Evolutionary conservation across 1,140 invertebrate genomes (phyloP), one percentile per base, ranked within the genome.

Genomic region (Drosophila grimshawi): DNA sequence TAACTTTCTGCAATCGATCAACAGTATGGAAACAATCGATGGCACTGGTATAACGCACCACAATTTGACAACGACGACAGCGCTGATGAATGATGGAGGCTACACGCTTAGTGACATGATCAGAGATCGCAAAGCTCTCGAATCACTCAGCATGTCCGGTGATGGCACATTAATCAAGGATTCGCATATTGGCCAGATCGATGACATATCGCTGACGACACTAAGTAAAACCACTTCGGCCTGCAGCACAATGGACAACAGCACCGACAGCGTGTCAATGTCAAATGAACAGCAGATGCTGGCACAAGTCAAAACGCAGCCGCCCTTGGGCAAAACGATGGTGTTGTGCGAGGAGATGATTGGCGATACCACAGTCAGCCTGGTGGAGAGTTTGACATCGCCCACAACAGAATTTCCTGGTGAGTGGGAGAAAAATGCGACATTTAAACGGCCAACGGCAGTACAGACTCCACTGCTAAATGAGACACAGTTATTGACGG

Each of bases 241-340:
- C 37, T 91, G 78, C 63, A 92, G 91, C 61, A 92, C 90, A 7
- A 92, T 92, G 91, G 85, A 92, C 33, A 92, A 92, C 61, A 92
- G 91, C 48, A 91, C 90, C 0, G 91, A 92, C n/a, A 92, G 91
- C 53, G 82, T 88, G 63, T 90, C 77, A 11, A 78, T 56, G 19
- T 67, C 79, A 6, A 53, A 76, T 43, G 69, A 73, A 8, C 64
- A 7, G 10, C 10, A 46, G 29, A 7, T 10, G 11, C 53, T 32
- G 7, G 2, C 10, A 4, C 30, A 41, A 52, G 30, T 10, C 5
- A 67, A 35, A 11, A 51, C 65, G 30, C 30, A 43, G 7, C 11
- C 27, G 6, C 3, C 39, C 19, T 46, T 90, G 45, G 69, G 80
- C 19, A 67, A 64, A 0, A 85, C 90, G 7, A 81, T 92, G 55